These are phyloP conservation scores for Trissolcus basalis DNA, from an alignment of 1,140 invertebrate genomes.

Conservation along the genomic window DNA sequence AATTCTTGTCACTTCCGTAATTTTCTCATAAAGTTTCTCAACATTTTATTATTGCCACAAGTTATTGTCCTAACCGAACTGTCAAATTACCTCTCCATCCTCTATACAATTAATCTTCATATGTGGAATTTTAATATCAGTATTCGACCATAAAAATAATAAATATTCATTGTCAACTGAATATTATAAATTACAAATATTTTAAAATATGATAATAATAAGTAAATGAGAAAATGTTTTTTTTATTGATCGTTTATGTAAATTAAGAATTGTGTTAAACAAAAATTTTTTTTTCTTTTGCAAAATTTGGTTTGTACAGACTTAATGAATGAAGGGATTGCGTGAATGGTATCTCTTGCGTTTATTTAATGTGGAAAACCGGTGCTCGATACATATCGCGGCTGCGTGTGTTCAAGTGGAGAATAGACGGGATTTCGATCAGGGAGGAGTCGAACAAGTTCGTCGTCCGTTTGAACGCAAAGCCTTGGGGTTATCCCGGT, in stretches of 20 bases:
- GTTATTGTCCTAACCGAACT: constrained; percentile 27
- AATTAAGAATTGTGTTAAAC: not conserved
- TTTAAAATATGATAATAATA: too few relatives aligned
- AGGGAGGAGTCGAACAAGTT: constrained; percentile 34
- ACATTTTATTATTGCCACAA: constrained; percentile 38
- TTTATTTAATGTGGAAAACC: constrained; percentile 46
- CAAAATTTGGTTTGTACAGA: constrained; percentile 11
- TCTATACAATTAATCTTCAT: too few relatives aligned
- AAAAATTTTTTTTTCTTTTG: constrained; percentile 11
- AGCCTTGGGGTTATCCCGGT: constrained; percentile 56
- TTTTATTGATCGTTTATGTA: too few relatives aligned
- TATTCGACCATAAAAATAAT: too few relatives aligned
- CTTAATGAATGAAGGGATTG: constrained; percentile 67
- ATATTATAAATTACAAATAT: too few relatives aligned
- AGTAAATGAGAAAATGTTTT: too few relatives aligned
- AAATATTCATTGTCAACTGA: too few relatives aligned
- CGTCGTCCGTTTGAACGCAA: constrained; percentile 42
- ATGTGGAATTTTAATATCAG: too few relatives aligned
- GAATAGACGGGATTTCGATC: constrained; percentile 32
- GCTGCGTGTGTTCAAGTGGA: constrained; percentile 28
- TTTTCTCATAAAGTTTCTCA: constrained; percentile 38
- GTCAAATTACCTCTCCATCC: constrained; percentile 20
- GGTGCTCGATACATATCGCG: constrained; percentile 42
- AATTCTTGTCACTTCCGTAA: constrained; percentile 53
- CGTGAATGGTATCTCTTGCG: constrained; percentile 61